A percentile compares a stretch with the other conserved stretches of the same genome.
These are phyloP conservation scores for Lepidochitona cinerea DNA, from an alignment of 2,888 invertebrate species.

Conservation along the genomic window DNA sequence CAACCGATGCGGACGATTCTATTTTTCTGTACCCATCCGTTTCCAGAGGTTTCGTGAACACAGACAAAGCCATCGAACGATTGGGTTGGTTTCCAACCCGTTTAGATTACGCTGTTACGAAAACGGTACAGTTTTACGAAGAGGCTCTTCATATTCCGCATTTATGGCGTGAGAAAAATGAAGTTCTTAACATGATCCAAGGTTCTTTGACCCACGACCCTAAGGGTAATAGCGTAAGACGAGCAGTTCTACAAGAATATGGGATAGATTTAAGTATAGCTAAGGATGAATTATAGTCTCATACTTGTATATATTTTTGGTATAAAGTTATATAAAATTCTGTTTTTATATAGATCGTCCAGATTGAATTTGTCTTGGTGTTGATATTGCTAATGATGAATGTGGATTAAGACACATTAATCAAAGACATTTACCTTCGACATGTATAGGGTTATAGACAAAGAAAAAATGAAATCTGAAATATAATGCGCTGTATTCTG, in stretches of 20 bases:
- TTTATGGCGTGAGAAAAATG: constrained; percentile 47
- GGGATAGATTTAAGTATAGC: constrained; percentile 24
- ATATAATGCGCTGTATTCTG: too few species aligned
- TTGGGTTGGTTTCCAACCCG: constrained; percentile 69
- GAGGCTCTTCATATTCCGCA: constrained; percentile 52
- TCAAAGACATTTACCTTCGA: too few species aligned
- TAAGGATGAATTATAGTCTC: constrained; percentile 38
- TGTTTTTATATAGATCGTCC: too few species aligned
- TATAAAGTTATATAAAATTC: too few species aligned
- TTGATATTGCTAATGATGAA: too few species aligned
- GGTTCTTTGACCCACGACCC: constrained; percentile 47
- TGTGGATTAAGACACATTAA: too few species aligned
- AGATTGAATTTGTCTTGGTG: too few species aligned
- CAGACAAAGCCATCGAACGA: constrained; percentile 60
- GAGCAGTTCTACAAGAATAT: constrained; percentile 43
- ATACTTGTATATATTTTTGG: too few species aligned
- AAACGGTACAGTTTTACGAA: constrained; percentile 69
- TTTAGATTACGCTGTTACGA: constrained; percentile 59
- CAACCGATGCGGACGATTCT: constrained; percentile 38
- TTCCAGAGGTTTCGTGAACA: constrained; percentile 67
- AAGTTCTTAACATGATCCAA: constrained; percentile 57
- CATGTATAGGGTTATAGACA: too few species aligned
- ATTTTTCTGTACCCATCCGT: constrained; percentile 71
- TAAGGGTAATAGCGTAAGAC: background rate
- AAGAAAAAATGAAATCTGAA: too few species aligned